A percentile compares a stretch with the other conserved stretches of the same genome.
Conservation (phyloP, 2,888 invertebrate genomes). For the Taphrorychus bicolor region DNA sequence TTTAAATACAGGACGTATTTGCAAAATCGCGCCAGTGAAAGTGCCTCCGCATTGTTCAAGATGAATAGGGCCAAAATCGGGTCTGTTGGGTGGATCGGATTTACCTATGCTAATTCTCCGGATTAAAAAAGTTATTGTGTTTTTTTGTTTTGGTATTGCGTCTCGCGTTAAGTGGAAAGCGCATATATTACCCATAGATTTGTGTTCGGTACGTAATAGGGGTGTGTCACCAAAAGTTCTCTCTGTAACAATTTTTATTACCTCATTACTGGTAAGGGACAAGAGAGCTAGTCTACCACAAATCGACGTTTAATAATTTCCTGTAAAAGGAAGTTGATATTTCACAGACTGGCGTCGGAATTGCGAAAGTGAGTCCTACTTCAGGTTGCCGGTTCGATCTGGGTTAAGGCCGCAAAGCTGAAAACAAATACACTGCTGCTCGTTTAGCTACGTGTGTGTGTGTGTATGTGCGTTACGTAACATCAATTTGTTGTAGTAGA, state of each 20-base stretch:
- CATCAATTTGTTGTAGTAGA: slow-evolving; percentile 35
- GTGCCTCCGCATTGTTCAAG: slow-evolving; percentile 12
- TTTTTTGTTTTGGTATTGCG: not conserved
- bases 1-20: slow-evolving; percentile 36
- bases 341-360: slow-evolving; percentile 37
- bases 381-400: slow-evolving; percentile 38
- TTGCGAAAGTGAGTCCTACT: slow-evolving; percentile 42
- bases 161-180: not conserved
- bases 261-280: no score
- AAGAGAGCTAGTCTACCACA: no score
- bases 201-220: no score
- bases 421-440: slow-evolving; percentile 37
- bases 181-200: no score
- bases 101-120: no score
- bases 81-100: slow-evolving; percentile 10
- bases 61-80: slow-evolving; percentile 11
- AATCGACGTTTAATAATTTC: slow-evolving; percentile 23
- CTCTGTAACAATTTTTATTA: no score
- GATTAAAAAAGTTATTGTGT: no score
- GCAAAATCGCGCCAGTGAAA: slow-evolving; percentile 33
- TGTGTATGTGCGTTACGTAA: slow-evolving; percentile 34
- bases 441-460: slow-evolving; percentile 33
- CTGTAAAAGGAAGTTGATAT: slow-evolving; percentile 42
- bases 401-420: slow-evolving; percentile 41
- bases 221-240: no score